Evolutionary conservation across 2,888 invertebrate genomes (phyloP), one percentile per base, ranked within the genome.

Genomic region (Automeris io): DNA sequence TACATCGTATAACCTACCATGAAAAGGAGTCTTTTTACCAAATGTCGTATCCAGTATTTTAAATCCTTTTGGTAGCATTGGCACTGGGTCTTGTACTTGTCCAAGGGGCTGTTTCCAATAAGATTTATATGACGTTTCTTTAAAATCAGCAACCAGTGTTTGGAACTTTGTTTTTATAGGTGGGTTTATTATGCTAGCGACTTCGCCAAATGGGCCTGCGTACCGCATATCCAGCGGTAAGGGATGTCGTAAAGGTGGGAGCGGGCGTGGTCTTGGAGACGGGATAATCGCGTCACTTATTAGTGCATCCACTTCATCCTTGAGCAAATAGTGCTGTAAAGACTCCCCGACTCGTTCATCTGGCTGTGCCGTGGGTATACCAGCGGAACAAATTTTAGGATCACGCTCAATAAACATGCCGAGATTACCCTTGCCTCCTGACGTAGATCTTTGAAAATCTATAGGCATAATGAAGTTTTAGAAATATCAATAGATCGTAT

Each of bases 361-460:
- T 1, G 72, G 61, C 38, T 83, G 80, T 21, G 68, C 65, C 18
- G 72, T 63, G 0, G 80, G 71, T 26, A 79, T 19, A 0, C 83
- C 85, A 1, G 82, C 83, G 2, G 83, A 75, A 45, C 80, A 81
- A 29, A 85, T 53, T 11, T 59, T 70, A n/a, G 65, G 60, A 40
- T 70, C 62, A 42, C 82, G 69, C 40, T 83, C 81, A 38, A 70
- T 68, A 35, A 75, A 81, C 67, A 62, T 74, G 0, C 76, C 80
- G 8, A 45, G 22, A 40, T 83, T 82, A 2, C 83, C 85, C 42
- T 83, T 85, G 0, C 85, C 85, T 13, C 82, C 82, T 0, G 70
- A 62, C 6, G 74, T 74, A 11, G 59, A 61, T 42, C 54, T 61
- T 40, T 69, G 61, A 43, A 76, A 79, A 45, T 73, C 67, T 32